A percentile compares a stretch with the other conserved stretches of the same genome.
Conservation (phyloP, 2,113 vertebrate species). For the Piprites chloris region DNA sequence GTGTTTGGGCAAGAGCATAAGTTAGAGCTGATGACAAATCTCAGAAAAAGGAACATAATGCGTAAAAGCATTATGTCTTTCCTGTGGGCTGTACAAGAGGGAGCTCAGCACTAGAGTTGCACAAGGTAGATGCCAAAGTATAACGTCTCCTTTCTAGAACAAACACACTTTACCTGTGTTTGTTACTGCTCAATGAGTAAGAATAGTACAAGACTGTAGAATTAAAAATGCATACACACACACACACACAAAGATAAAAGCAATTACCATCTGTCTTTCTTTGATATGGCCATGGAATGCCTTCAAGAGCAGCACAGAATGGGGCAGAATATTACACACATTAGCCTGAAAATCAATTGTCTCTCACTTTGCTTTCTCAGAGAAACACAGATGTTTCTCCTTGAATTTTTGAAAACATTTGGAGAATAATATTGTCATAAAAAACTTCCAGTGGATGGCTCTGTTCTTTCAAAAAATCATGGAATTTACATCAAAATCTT, state of each 20-base stretch:
- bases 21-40: background rate
- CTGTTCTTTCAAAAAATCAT: background rate
- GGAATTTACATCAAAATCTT: background rate
- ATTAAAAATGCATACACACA: background rate
- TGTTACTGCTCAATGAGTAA: background rate
- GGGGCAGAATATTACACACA: background rate
- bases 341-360: background rate
- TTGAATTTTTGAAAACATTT: background rate
- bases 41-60: background rate
- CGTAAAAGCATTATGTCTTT: accelerated
- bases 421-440: background rate
- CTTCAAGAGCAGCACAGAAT: background rate
- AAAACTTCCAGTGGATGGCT: background rate
- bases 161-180: background rate
- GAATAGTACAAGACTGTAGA: background rate
- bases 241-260: background rate
- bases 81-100: background rate
- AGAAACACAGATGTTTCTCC: background rate
- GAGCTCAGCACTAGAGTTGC: background rate
- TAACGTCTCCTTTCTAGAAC: background rate
- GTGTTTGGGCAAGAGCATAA: background rate
- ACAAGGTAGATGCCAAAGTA: background rate
- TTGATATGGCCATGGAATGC: background rate
- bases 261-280: background rate
- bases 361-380: background rate